Evolutionary conservation across 2,113 vertebrate genomes (phyloP).

Genomic region (Thunnus thynnus): DNA sequence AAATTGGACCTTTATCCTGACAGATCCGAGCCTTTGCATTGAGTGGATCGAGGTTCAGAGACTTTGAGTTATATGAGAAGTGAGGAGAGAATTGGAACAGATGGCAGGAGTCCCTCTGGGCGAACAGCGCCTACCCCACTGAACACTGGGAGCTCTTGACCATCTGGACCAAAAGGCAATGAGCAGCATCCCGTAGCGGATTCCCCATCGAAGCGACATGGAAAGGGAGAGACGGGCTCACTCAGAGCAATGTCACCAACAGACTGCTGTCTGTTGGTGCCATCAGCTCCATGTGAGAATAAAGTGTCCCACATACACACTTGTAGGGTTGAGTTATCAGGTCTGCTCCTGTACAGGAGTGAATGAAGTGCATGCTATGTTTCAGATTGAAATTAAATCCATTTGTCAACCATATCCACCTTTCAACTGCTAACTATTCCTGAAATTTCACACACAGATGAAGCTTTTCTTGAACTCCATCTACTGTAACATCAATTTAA

Average conservation of each 20-base stretch:
- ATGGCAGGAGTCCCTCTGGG: constrained; percentile 74
- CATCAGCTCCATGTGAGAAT: constrained; percentile 32
- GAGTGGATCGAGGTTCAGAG: constrained; percentile 24
- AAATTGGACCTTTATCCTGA: constrained; percentile 18
- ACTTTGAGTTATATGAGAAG: constrained; percentile 49
- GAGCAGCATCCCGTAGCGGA: constrained; percentile 60
- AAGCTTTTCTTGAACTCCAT: background rate
- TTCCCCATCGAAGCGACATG: constrained; percentile 59
- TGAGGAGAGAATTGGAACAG: constrained; percentile 65
- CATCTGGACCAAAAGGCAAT: constrained; percentile 75
- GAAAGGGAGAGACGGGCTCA: constrained; percentile 30
- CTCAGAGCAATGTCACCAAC: constrained; percentile 57
- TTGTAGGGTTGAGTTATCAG: background rate
- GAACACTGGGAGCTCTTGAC: constrained; percentile 74
- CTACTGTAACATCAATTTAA: too few species aligned
- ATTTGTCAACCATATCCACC: background rate
- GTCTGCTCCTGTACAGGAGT: constrained; percentile 15
- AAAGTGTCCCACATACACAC: constrained; percentile 27
- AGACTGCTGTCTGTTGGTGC: background rate
- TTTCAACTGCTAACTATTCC: background rate
- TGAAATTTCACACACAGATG: background rate
- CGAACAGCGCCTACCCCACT: constrained; percentile 49
- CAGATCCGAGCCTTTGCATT: background rate
- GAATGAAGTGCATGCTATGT: background rate
- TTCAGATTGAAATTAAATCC: background rate